Conservation (phyloP, 2,888 invertebrate genomes). For the Poecilus cupreus region DNA sequence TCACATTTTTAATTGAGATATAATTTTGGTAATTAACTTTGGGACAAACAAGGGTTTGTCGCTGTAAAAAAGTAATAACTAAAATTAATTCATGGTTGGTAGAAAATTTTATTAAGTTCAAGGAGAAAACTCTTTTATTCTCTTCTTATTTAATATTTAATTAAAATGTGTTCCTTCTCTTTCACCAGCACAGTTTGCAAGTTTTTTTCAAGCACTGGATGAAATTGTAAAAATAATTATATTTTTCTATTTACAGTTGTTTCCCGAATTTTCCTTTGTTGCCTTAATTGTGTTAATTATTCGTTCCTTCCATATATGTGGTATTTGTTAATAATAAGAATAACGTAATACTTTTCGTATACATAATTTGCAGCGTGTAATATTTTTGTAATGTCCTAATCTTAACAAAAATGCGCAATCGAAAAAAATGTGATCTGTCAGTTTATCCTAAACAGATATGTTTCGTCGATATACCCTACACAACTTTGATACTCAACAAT, state of each 20-base stretch:
- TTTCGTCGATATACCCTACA: not conserved
- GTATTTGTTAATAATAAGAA: not conserved
- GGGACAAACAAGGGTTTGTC: no score
- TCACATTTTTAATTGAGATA: no score
- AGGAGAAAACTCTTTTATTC: no score
- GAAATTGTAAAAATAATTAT: not conserved
- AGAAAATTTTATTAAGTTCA: no score
- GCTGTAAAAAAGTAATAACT: no score
- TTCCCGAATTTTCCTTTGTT: slow-evolving; percentile 21
- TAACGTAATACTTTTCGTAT: slow-evolving; percentile 43
- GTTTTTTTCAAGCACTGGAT: slow-evolving; percentile 4
- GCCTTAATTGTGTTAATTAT: not conserved
- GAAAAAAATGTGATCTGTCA: not conserved
- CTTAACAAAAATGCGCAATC: slow-evolving; percentile 21
- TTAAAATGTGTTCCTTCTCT: not conserved
- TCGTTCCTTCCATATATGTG: not conserved
- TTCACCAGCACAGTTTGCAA: slow-evolving; percentile 5
- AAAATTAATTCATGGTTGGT: no score
- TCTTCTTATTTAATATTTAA: no score
- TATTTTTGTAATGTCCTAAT: not conserved
- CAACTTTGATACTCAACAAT: not conserved
- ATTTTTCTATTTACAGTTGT: slow-evolving; percentile 18
- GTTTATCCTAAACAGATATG: no score
- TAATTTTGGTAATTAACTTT: no score
- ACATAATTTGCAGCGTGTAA: slow-evolving; percentile 23